These are phyloP conservation scores for Anthopleura xanthogrammica DNA, from an alignment of 92 coral and sea anemone species.

Conservation along the genomic window DNA sequence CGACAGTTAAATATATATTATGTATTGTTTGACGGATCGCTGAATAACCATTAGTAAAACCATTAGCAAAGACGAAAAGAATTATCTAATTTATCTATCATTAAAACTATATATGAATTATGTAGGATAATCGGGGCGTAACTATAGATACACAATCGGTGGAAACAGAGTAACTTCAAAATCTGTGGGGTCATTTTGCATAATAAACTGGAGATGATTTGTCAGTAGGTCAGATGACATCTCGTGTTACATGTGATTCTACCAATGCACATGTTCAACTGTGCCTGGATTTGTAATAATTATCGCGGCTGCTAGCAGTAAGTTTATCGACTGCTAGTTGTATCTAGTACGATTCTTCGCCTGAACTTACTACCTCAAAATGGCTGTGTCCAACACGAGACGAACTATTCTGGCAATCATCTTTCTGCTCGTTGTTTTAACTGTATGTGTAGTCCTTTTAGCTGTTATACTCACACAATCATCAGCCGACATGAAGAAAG, in stretches of 20 bases:
- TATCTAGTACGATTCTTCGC: neutral
- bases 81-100: no score
- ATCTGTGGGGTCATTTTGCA: neutral
- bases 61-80: no score
- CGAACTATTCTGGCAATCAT: slow-evolving; percentile 9
- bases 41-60: no score
- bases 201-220: no score
- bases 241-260: neutral
- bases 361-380: neutral
- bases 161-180: neutral
- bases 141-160: neutral
- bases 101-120: no score
- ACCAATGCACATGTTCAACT: neutral
- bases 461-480: slow-evolving; percentile 6
- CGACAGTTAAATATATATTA: no score
- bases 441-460: slow-evolving; percentile 18
- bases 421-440: slow-evolving; percentile 20
- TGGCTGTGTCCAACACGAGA: slow-evolving; percentile 27
- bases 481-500: neutral
- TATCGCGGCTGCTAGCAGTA: neutral
- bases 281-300: neutral
- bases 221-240: neutral
- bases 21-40: no score
- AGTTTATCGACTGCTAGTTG: neutral
- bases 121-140: no score